Base-by-base conservation (phyloP, 2,888 invertebrate species). In the Ornithoptera priamus region DNA sequence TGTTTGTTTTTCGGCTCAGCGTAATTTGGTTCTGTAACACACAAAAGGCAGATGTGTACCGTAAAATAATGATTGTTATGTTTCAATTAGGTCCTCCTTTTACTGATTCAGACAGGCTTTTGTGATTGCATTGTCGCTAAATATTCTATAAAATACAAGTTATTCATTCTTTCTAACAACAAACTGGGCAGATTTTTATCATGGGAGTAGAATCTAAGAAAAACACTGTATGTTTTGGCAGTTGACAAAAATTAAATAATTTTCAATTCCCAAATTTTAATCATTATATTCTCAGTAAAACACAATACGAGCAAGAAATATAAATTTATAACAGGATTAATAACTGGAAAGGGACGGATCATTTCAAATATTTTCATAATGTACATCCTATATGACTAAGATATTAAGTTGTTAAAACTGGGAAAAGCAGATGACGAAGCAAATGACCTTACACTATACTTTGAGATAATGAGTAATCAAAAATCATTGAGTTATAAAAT, bases 1-100 rank as follows among this genome's bases (percentile, higher is more conserved):
- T 89, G 88, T 90, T 91, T 91, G 90, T 90, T 89, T 91, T 88
- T 87, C 82, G 81, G 81, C 84, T 87, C 80, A 84, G 78, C 78
- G 78, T 87, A 86, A 90, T 89, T 86, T 83, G 73, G 78, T 76
- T 83, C 79, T 77, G 72, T 70, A 72, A 81, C 80, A 81, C 79
- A 84, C 82, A 77, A 83, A 83, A 79, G 82, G 85, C 88, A 88
- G 89, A 86, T 89, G 88, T 85, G 80, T 72, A 68, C 72, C 67
- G 50, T 59, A 69, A 66, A 64, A 70, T 68, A 72, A 73, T 71
- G 67, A 73, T 62, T 77, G 76, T 78, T 78, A 74, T 74, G 74
- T 72, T 78, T 78, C 57, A 74, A 78, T 78, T 76, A 70, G 53
- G 42, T 62, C 59, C 36, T 59, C 62, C 24, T 56, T 67, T 70